A percentile compares a stretch with the other conserved stretches of the same genome.
phyloP scores from a whole-genome alignment of 2,797 vertebrate species.

The Danio tinwini region DNA sequence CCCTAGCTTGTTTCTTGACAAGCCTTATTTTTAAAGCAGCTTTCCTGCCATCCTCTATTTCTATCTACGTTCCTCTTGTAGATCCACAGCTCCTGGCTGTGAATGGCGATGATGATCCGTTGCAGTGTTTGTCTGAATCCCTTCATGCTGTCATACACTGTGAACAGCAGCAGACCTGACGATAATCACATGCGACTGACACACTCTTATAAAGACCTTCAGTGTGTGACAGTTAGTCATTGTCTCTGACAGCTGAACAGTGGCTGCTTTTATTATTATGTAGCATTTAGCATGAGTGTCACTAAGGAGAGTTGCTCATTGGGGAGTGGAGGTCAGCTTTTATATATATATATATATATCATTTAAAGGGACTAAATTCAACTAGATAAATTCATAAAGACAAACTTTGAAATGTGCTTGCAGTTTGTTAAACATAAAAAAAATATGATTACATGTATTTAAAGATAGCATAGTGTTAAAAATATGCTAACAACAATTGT shows the following conservation, averaged over 20 bases:
- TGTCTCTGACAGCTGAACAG: constrained; percentile 3
- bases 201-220: constrained; percentile 16
- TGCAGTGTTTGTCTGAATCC: background rate
- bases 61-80: constrained; percentile 14
- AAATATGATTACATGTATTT: too few relatives aligned
- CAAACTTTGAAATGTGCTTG: background rate
- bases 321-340: background rate
- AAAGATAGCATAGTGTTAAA: too few relatives aligned
- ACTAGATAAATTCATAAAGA: too few relatives aligned
- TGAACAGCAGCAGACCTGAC: constrained; percentile 24
- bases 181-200: constrained; percentile 47
- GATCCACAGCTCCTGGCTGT: background rate
- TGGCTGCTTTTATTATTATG: background rate
- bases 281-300: constrained; percentile 16
- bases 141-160: constrained; percentile 3
- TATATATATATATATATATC: too few relatives aligned
- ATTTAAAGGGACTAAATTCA: background rate
- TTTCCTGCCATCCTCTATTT: background rate
- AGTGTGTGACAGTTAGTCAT: constrained; percentile 29
- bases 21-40: constrained; percentile 3
- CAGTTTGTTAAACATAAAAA: too few relatives aligned
- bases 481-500: too few relatives aligned
- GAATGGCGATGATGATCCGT: background rate
- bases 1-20: background rate
- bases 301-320: background rate